A percentile compares a stretch with the other conserved stretches of the same genome.
Conservation (phyloP, 37 sponge, comb jelly and placozoan species). For the Haliclona indistincta region DNA sequence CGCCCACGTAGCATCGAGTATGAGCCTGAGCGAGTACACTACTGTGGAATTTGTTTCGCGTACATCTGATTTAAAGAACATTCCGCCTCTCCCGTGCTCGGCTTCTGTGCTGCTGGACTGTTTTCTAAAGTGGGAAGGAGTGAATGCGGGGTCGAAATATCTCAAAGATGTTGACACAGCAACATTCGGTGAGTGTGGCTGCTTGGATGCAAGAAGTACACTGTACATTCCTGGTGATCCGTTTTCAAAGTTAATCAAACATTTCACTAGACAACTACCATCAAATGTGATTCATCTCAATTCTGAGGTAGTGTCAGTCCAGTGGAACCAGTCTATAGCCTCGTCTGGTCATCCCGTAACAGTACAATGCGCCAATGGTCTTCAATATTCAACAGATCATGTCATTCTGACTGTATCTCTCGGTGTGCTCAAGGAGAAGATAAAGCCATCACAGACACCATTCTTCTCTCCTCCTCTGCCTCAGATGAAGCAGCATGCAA, state of each 20-base stretch:
- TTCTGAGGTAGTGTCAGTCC: not conserved
- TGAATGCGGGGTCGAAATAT: not conserved
- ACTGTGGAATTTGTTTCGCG: not conserved
- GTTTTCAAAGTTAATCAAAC: not conserved
- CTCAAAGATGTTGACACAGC: not conserved
- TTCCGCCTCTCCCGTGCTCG: too few species aligned
- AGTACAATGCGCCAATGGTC: not conserved
- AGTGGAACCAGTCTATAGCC: not conserved
- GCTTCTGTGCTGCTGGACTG: not conserved
- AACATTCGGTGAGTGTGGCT: not conserved
- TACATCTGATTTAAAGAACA: too few species aligned
- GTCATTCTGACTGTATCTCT: slow-evolving; percentile 62
- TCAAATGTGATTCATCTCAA: not conserved
- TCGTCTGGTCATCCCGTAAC: not conserved
- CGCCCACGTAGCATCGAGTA: not conserved
- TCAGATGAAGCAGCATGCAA: slow-evolving; percentile 42
- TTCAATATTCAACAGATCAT: slow-evolving; percentile 30
- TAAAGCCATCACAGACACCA: not conserved
- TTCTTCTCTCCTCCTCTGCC: slow-evolving; percentile 62
- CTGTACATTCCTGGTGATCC: not conserved
- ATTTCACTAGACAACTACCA: not conserved
- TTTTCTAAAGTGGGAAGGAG: not conserved
- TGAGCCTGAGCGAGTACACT: not conserved
- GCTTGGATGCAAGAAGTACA: not conserved
- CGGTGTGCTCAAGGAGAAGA: slow-evolving; percentile 43